A percentile compares a stretch with the other conserved stretches of the same genome.
These are phyloP conservation scores for Muntiacus reevesi DNA, from an alignment of 2,113 vertebrate species.

Conservation along the genomic window DNA sequence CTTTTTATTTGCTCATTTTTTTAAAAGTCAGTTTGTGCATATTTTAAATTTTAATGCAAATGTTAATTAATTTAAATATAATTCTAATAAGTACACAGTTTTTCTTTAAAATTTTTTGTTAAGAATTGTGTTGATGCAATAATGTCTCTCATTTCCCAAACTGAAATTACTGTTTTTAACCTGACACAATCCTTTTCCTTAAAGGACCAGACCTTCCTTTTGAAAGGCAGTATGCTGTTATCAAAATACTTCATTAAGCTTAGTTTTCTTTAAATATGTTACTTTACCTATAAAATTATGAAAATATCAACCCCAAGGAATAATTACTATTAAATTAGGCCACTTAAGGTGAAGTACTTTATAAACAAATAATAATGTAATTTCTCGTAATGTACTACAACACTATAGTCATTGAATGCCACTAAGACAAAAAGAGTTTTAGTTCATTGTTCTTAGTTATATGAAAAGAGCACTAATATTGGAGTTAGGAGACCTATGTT, in stretches of 20 bases:
- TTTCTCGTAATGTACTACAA: not conserved
- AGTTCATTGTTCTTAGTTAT: not conserved
- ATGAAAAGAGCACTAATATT: not conserved
- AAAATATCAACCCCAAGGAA: not conserved
- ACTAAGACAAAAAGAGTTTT: not conserved
- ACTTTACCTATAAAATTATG: conserved; percentile 32
- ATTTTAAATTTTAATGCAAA: not conserved
- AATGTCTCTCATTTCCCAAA: not conserved
- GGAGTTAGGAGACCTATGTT: not conserved
- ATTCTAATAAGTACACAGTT: not conserved
- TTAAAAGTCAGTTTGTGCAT: not conserved
- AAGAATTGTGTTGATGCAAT: not conserved
- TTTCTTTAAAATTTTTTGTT: not conserved
- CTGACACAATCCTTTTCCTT: not conserved
- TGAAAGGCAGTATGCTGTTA: not conserved
- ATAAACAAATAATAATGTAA: conserved; percentile 19
- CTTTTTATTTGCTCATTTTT: not conserved
- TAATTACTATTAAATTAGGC: conserved; percentile 4
- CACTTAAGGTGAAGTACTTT: conserved; percentile 10
- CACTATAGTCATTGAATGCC: not conserved
- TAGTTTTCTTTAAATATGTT: conserved; percentile 14
- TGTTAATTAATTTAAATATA: not conserved
- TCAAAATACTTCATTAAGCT: not conserved
- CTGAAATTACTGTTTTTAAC: not conserved
- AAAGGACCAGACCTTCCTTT: not conserved